Base-by-base conservation (phyloP, 2,113 vertebrate genomes). In the Ranitomeya variabilis region DNA sequence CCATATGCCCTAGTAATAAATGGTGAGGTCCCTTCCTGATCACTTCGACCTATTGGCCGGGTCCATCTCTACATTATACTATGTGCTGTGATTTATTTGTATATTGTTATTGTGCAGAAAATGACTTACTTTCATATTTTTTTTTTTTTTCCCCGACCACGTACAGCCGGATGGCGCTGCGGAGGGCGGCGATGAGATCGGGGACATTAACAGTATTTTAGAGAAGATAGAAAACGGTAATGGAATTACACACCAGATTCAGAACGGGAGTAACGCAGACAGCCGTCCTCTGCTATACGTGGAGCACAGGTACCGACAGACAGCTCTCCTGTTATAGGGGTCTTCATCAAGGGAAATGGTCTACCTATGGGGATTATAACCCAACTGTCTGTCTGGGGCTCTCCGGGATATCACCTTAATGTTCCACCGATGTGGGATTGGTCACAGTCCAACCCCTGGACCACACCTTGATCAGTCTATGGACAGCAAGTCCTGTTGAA, bases 141-240 rank as follows among this genome's bases (percentile, higher is more conserved):
- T 15, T 84, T 12, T 55, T 12, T n/a, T 18, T 23, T 15, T 84
- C 10, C 51, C 45, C 6, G 7, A 26, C 55, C 0, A 31, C 1
- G 10, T 57, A 2, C 51, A 26, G 62, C n/a, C 51, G 51, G 21
- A 23, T 55, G 71, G 77, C 31, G 15, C 21, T 55, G 69, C 2
- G 16, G 51, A 87, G 66, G 10, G 73, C 79, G 74, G 2, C 10
- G 26, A 83, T 74, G 16, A 83, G 81, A 92, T 94, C 23, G 97
- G 96, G 59, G 96, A 99, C 74, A 96, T 99, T 0, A 97, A 98
- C 89, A 94, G 95, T 86, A 91, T 98, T 77, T 90, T 99, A 91
- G 96, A 97, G 92, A 95, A 93, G 84, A 92, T 98, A 0, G 96
- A 98, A 89, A 96, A 94, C 18, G 90, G 91, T 69, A 93, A 92